Conservation (phyloP, 1,140 invertebrate species). For the Drosophila suzukii region DNA sequence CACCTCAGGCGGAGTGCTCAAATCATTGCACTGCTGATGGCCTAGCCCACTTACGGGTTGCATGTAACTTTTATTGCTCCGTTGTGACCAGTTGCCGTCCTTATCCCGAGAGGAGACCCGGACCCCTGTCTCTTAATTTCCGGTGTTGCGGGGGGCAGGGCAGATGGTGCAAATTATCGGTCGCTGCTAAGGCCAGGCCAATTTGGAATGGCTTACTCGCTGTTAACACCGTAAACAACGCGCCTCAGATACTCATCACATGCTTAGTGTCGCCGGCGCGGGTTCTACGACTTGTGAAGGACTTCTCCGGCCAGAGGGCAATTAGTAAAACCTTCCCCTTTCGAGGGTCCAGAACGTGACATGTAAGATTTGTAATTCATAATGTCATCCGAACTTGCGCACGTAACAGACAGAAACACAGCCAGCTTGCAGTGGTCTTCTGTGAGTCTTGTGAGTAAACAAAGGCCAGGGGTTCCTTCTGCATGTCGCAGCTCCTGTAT, state of each 20-base stretch:
- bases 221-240: slow-evolving; percentile 15
- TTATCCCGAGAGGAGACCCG: slow-evolving; percentile 36
- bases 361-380: slow-evolving; percentile 50
- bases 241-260: neutral
- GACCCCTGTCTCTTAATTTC: slow-evolving; percentile 28
- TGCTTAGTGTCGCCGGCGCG: neutral
- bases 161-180: slow-evolving; percentile 36
- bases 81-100: slow-evolving; percentile 28
- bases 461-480: slow-evolving; percentile 2
- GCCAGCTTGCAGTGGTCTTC: neutral
- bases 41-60: slow-evolving; percentile 31
- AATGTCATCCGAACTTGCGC: slow-evolving; percentile 34
- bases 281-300: slow-evolving; percentile 41
- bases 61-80: slow-evolving; percentile 49
- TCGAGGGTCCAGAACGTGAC: slow-evolving; percentile 47
- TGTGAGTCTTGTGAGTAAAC: slow-evolving; percentile 20
- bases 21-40: slow-evolving; percentile 21
- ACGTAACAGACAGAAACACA: slow-evolving; percentile 13
- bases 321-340: slow-evolving; percentile 19
- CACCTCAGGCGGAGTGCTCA: slow-evolving; percentile 9
- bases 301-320: slow-evolving; percentile 11
- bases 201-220: slow-evolving; percentile 55
- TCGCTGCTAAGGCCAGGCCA: slow-evolving; percentile 15
- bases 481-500: neutral
- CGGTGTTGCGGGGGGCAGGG: slow-evolving; percentile 20